Evolutionary conservation across 2,888 invertebrate species (phyloP).

Genomic region (Euplagia quadripunctaria): DNA sequence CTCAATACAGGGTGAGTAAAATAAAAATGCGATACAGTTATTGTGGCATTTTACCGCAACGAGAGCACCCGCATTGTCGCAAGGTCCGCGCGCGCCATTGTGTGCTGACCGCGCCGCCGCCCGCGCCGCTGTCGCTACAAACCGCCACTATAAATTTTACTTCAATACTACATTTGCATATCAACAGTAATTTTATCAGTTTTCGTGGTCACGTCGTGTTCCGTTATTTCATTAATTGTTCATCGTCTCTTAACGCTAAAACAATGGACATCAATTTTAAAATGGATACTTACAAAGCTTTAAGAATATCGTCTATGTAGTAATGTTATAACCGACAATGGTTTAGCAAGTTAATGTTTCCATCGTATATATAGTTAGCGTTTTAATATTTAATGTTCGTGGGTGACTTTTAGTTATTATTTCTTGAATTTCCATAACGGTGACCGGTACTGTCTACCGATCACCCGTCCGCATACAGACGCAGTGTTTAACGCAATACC

Average conservation of each 20-base stretch:
- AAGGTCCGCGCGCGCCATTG: conserved; percentile 41
- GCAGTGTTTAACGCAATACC: conserved; percentile 14
- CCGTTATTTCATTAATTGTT: conserved; percentile 54
- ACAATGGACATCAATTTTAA: conserved; percentile 41
- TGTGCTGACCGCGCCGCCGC: conserved; percentile 26
- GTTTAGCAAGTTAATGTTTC: conserved; percentile 33
- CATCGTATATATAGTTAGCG: conserved; percentile 19
- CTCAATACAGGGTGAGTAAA: conserved; percentile 58
- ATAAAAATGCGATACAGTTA: conserved; percentile 68
- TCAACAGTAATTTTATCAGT: conserved; percentile 66
- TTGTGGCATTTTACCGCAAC: conserved; percentile 62
- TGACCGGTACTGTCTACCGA: conserved; percentile 9
- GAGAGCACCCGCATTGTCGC: conserved; percentile 73
- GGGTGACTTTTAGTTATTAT: conserved; percentile 22
- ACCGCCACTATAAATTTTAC: conserved; percentile 65
- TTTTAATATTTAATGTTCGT: conserved; percentile 31
- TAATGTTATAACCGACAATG: conserved; percentile 33
- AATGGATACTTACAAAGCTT: conserved; percentile 39
- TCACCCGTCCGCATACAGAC: conserved; percentile 18
- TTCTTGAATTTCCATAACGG: conserved; percentile 36
- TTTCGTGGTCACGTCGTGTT: conserved; percentile 58
- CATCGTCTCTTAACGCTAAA: conserved; percentile 39
- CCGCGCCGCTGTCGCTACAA: conserved; percentile 37
- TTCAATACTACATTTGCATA: conserved; percentile 68
- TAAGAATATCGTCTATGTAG: conserved; percentile 32